Percentiles rank a stretch among this genome's conserved stretches.
These are phyloP conservation scores for Ifrita kowaldi DNA, from an alignment of 2,113 vertebrate genomes.

Conservation along the genomic window DNA sequence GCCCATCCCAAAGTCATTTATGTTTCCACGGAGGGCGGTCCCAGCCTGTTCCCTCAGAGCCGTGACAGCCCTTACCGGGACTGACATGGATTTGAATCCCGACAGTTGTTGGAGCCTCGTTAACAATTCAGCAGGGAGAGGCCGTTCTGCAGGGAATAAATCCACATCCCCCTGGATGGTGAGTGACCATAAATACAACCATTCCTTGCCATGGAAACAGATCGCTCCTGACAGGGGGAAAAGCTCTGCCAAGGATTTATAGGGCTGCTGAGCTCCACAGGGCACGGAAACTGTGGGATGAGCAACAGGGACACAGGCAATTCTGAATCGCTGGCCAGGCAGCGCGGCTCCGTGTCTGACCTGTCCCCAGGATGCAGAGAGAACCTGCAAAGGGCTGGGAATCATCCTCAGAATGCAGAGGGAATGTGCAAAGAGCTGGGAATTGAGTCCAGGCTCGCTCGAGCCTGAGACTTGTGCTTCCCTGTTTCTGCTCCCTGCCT, in stretches of 20 bases:
- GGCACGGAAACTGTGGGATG: rapidly evolving
- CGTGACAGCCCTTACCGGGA: rapidly evolving
- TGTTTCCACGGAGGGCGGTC: background rate
- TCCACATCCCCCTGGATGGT: background rate
- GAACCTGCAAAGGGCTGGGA: background rate
- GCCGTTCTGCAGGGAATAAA: background rate
- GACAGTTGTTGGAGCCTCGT: rapidly evolving
- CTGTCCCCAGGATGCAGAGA: background rate
- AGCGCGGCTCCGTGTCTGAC: background rate
- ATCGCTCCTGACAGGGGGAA: background rate
- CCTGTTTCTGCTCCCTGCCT: background rate
- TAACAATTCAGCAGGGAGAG: background rate
- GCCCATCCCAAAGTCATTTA: background rate
- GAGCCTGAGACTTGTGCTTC: background rate
- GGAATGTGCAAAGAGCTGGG: background rate
- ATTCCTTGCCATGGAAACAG: constrained; percentile 40
- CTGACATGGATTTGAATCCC: background rate
- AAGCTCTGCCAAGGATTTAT: background rate
- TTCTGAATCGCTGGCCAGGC: background rate
- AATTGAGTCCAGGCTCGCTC: rapidly evolving
- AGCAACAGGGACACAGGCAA: background rate
- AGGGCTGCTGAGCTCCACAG: background rate
- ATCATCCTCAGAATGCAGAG: background rate
- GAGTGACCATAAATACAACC: background rate
- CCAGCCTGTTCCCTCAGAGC: background rate